Evolutionary conservation across 2,797 vertebrate species (phyloP).

Genomic region (Phaenicophaeus curvirostris): DNA sequence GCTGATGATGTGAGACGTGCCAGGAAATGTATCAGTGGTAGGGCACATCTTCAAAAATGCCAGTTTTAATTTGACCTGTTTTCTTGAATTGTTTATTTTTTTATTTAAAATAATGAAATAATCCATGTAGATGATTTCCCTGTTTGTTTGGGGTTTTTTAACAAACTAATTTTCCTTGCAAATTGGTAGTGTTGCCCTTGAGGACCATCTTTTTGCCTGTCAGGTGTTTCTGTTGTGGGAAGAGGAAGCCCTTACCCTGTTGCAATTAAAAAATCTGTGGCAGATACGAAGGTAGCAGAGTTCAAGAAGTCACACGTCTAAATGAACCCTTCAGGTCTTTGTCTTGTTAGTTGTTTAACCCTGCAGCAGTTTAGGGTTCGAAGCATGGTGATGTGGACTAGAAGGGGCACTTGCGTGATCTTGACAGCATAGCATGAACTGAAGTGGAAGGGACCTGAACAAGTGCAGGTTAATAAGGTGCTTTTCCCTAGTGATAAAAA

Average conservation of each 20-base stretch:
- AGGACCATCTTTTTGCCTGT: not conserved
- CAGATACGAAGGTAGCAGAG: not conserved
- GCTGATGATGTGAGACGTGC: not conserved
- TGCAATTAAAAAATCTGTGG: not conserved
- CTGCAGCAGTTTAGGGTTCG: not conserved
- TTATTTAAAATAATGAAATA: not conserved
- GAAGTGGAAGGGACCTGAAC: not conserved
- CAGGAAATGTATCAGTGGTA: not conserved
- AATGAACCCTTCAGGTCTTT: not conserved
- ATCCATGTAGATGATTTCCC: fast-evolving
- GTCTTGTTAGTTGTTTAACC: not conserved
- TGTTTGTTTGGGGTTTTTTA: too few relatives aligned
- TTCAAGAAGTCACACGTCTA: not conserved
- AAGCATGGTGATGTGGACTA: not conserved
- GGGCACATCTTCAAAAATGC: not conserved
- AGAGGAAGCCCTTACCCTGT: not conserved
- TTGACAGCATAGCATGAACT: not conserved
- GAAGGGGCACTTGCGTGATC: not conserved
- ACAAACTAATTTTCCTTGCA: not conserved
- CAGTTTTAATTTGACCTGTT: not conserved
- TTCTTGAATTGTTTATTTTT: not conserved
- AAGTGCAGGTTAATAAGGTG: conserved; percentile 13
- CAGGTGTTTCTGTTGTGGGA: not conserved
- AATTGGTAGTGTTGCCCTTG: not conserved
- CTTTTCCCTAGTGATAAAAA: not conserved